These are phyloP conservation scores for Hyles lineata DNA, from an alignment of 2,888 invertebrate species.

Conservation along the genomic window DNA sequence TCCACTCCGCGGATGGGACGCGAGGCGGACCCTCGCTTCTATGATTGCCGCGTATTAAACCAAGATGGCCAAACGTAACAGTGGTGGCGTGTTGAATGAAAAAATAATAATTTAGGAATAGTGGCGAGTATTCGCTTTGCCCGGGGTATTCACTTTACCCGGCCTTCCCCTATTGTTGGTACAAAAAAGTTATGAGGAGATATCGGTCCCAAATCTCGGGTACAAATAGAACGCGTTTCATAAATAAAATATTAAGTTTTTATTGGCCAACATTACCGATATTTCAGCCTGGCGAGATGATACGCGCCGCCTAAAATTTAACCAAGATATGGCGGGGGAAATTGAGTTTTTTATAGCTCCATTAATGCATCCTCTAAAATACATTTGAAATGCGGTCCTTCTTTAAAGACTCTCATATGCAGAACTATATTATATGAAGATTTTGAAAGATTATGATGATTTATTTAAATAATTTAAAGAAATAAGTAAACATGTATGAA, in stretches of 20 bases:
- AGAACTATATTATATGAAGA: neutral
- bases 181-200: neutral
- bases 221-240: constrained; percentile 10
- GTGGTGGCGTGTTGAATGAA: no score
- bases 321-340: constrained; percentile 3
- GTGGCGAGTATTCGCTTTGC: no score
- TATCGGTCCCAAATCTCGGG: neutral
- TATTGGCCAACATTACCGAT: constrained; percentile 8
- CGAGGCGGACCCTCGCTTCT: no score
- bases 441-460: neutral
- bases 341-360: constrained; percentile 12
- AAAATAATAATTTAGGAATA: no score
- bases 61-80: no score
- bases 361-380: constrained; percentile 6
- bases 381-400: neutral
- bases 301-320: neutral
- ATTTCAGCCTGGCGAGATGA: neutral
- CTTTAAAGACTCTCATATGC: neutral
- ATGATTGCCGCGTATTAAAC: no score
- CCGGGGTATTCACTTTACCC: no score
- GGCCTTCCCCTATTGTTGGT: no score
- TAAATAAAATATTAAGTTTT: constrained; percentile 19
- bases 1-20: no score
- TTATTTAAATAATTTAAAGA: no score
- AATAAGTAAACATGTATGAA: no score